A percentile compares a stretch with the other conserved stretches of the same genome.
These are phyloP conservation scores for Gallinago stenura DNA, from an alignment of 2,797 vertebrate genomes.

Conservation along the genomic window DNA sequence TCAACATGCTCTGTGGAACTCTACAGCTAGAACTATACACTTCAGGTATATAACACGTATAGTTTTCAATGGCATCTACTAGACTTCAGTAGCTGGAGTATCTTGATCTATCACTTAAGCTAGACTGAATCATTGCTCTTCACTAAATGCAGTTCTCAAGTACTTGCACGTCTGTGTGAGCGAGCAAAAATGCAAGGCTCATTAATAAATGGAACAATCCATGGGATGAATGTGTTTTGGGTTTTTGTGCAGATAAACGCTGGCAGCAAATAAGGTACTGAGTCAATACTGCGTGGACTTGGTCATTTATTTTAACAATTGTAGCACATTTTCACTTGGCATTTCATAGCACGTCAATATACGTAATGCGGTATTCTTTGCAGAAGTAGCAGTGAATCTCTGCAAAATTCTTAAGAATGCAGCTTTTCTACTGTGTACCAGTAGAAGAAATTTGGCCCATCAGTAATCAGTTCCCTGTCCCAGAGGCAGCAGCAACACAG, in stretches of 20 bases:
- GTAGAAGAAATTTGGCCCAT: neutral
- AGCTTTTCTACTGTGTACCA: neutral
- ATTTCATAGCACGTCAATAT: conserved; percentile 13
- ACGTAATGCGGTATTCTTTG: neutral
- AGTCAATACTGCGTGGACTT: neutral
- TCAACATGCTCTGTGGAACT: neutral
- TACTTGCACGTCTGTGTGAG: neutral
- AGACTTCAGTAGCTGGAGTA: neutral
- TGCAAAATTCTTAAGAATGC: neutral
- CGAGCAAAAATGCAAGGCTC: neutral
- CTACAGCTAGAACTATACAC: neutral
- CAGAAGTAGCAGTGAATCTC: neutral
- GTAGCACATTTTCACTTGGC: neutral
- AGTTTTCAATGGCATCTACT: neutral
- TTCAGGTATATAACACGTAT: neutral
- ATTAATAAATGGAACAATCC: neutral
- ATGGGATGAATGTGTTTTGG: neutral
- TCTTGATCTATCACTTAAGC: neutral
- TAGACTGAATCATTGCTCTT: neutral
- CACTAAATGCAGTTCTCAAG: neutral
- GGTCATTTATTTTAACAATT: neutral
- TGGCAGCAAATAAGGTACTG: neutral
- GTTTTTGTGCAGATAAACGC: conserved; percentile 7
- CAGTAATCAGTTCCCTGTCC: neutral
- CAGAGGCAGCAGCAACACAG: neutral